A percentile compares a stretch with the other conserved stretches of the same genome.
Conservation (phyloP, 2,888 invertebrate species). For the Nysson spinosus region DNA sequence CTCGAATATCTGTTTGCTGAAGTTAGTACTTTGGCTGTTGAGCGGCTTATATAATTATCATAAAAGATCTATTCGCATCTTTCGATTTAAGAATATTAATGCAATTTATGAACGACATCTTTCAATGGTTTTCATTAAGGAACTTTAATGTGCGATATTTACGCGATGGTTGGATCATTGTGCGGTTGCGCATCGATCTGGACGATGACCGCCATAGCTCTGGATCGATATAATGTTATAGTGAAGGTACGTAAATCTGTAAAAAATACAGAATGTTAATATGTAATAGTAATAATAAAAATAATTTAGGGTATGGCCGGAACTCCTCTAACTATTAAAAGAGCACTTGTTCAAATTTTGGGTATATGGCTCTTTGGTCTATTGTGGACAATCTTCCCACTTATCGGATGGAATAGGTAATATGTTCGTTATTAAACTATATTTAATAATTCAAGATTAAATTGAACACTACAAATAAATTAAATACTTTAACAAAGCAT, state of each 20-base stretch:
- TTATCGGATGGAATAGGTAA: conserved; percentile 82
- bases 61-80: no score
- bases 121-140: conserved; percentile 63
- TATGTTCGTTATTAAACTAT: background rate
- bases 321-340: conserved; percentile 79
- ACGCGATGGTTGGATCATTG: conserved; percentile 82
- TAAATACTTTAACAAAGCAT: no score
- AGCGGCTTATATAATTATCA: no score
- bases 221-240: conserved; percentile 84
- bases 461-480: no score
- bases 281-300: conserved; percentile 5
- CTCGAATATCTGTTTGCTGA: no score
- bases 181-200: conserved; percentile 84
- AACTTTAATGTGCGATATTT: conserved; percentile 81
- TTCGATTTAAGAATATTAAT: background rate
- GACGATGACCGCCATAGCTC: conserved; percentile 83
- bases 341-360: conserved; percentile 79
- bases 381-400: conserved; percentile 80
- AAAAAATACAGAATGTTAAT: background rate
- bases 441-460: background rate
- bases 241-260: conserved; percentile 77
- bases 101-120: no score
- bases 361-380: conserved; percentile 80
- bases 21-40: no score
- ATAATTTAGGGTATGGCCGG: conserved; percentile 79